phyloP scores from a whole-genome alignment of 2,888 invertebrate genomes.

The Polydrusus pterygomalis region DNA sequence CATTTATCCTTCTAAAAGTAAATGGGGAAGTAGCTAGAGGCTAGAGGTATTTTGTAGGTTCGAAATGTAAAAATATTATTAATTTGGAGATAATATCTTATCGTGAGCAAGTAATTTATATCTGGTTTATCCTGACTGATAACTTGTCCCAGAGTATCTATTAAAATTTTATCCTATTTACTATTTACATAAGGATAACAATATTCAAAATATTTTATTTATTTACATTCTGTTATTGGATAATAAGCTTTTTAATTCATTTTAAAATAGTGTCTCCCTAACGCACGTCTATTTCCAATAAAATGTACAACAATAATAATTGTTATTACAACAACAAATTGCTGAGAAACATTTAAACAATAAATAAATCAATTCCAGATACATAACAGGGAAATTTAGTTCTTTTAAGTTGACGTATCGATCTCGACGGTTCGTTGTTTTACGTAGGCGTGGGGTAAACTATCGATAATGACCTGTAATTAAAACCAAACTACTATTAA shows the following conservation, averaged over 20 bases:
- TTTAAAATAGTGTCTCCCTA: not conserved
- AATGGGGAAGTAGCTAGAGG: too few species aligned
- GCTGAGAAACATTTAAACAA: not conserved
- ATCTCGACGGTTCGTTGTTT: slow-evolving; percentile 36
- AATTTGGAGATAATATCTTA: slow-evolving; percentile 8
- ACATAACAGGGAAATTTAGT: slow-evolving; percentile 59
- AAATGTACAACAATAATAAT: not conserved
- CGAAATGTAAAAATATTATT: not conserved
- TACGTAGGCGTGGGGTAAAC: slow-evolving; percentile 24
- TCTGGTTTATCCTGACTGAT: slow-evolving; percentile 16
- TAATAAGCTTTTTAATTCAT: not conserved
- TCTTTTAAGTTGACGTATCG: slow-evolving; percentile 61
- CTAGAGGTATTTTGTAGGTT: not conserved
- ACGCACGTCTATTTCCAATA: not conserved
- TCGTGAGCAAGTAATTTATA: slow-evolving; percentile 33
- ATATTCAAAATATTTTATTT: slow-evolving; percentile 47
- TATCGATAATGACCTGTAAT: not conserved
- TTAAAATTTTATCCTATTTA: slow-evolving; percentile 15
- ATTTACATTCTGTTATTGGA: slow-evolving; percentile 37
- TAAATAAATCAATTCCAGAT: not conserved
- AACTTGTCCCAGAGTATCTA: slow-evolving; percentile 11
- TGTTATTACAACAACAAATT: not conserved
- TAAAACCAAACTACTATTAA: not conserved
- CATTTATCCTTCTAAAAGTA: not conserved
- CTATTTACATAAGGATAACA: slow-evolving; percentile 24